Evolutionary conservation across 2,888 invertebrate species (phyloP).

Genomic region (Xestia c-nigrum): DNA sequence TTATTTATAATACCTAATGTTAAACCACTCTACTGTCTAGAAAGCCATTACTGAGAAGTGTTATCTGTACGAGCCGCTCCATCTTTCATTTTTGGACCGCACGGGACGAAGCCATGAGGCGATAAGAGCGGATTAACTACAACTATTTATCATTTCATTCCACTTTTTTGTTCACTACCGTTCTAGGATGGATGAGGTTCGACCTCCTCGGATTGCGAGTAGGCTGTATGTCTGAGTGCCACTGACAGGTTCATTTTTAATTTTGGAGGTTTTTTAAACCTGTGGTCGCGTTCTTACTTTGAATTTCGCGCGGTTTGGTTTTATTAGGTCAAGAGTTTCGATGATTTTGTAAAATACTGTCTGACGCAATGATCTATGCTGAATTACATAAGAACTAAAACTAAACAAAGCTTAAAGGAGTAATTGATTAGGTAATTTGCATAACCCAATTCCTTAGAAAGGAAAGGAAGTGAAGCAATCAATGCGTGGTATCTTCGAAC

Average conservation of each 20-base stretch:
- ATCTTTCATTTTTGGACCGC: constrained; percentile 90
- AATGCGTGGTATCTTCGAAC: constrained; percentile 54
- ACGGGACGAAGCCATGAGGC: constrained; percentile 84
- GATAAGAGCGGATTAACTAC: constrained; percentile 89
- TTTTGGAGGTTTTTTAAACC: constrained; percentile 15
- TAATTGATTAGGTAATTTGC: constrained; percentile 54
- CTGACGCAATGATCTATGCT: not conserved
- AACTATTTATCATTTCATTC: constrained; percentile 88
- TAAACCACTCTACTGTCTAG: constrained; percentile 75
- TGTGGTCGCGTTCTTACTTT: constrained; percentile 35
- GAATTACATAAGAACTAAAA: constrained; percentile 11
- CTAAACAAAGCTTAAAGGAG: constrained; percentile 32
- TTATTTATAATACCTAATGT: constrained; percentile 68
- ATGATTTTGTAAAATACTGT: not conserved
- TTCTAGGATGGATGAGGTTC: constrained; percentile 78
- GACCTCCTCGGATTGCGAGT: constrained; percentile 78
- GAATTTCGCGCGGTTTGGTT: constrained; percentile 38
- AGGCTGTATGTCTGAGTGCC: constrained; percentile 64
- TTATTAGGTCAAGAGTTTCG: not conserved
- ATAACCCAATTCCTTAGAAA: constrained; percentile 49
- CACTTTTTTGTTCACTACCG: constrained; percentile 87
- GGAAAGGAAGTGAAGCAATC: constrained; percentile 59
- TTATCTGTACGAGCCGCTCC: constrained; percentile 83
- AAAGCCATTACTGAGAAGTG: constrained; percentile 86
- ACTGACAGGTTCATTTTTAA: constrained; percentile 68